These are phyloP conservation scores for Leptonema lineaticorne DNA, from an alignment of 1,140 invertebrate genomes.

Conservation along the genomic window DNA sequence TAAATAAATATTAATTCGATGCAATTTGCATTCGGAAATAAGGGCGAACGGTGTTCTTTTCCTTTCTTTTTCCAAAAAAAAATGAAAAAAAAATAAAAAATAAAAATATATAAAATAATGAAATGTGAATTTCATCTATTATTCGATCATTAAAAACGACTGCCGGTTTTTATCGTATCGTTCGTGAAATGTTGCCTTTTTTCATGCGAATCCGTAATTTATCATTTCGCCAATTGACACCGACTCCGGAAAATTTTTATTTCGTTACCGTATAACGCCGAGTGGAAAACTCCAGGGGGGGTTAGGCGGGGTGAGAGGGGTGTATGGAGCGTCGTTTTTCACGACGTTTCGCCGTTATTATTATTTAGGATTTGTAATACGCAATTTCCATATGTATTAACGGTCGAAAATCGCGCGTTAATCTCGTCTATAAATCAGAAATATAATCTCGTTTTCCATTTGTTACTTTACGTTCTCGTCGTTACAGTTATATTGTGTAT, in stretches of 20 bases:
- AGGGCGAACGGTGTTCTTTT: no score
- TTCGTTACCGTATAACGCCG: slow-evolving; percentile 6
- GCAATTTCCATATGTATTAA: slow-evolving; percentile 10
- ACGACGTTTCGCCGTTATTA: background rate
- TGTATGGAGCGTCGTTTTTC: no score
- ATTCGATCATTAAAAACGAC: slow-evolving; percentile 14
- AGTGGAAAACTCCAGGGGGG: no score
- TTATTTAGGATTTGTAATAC: no score
- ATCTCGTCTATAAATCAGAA: slow-evolving; percentile 8
- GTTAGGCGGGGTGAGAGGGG: no score
- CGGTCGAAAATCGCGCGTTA: background rate
- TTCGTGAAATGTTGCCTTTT: slow-evolving; percentile 5
- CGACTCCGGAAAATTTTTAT: background rate
- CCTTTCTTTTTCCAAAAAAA: background rate
- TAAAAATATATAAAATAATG: background rate
- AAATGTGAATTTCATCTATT: background rate
- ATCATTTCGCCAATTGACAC: slow-evolving; percentile 17
- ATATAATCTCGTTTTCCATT: no score
- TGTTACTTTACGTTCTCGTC: no score
- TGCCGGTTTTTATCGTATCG: background rate
- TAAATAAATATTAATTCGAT: slow-evolving; percentile 1
- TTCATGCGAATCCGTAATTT: slow-evolving; percentile 9
- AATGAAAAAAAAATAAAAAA: background rate
- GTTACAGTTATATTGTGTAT: no score
- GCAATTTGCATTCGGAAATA: slow-evolving; percentile 14